These are phyloP conservation scores for Bradypus variegatus DNA, from an alignment of 2,797 vertebrate genomes.

Conservation along the genomic window DNA sequence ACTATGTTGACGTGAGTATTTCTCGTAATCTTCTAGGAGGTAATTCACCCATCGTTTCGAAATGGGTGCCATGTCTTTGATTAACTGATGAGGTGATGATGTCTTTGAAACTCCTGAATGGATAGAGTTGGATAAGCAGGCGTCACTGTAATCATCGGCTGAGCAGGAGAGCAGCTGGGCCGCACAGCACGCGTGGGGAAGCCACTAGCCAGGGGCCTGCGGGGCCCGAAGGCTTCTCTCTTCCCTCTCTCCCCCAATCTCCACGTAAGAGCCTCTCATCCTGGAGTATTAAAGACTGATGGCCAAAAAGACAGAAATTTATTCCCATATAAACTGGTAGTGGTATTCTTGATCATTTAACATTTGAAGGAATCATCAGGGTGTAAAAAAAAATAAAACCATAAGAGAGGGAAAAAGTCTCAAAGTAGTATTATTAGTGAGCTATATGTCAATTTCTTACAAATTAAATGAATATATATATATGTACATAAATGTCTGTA, in stretches of 20 bases:
- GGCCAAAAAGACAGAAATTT: background rate
- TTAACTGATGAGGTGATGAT: slow-evolving; percentile 55
- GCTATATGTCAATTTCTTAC: background rate
- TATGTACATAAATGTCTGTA: background rate
- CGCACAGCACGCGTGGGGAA: accelerated
- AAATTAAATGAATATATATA: background rate
- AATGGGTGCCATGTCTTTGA: slow-evolving; percentile 51
- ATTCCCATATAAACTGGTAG: background rate
- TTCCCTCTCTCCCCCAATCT: background rate
- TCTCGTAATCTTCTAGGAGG: slow-evolving; percentile 48
- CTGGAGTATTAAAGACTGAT: background rate
- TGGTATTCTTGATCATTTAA: background rate
- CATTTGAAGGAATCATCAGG: background rate
- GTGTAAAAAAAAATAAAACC: slow-evolving; percentile 3
- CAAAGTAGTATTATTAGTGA: background rate
- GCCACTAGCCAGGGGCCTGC: background rate
- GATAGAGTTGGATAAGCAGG: slow-evolving; percentile 8
- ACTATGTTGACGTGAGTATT: background rate
- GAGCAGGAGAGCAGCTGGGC: background rate
- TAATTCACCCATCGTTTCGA: slow-evolving; percentile 44
- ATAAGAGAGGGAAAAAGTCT: background rate
- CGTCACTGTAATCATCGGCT: background rate
- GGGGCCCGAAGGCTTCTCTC: background rate
- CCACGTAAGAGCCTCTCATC: background rate
- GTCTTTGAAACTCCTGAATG: slow-evolving; percentile 31